phyloP scores from a whole-genome alignment of 2,113 vertebrate species.

The Pangasianodon gigas region DNA sequence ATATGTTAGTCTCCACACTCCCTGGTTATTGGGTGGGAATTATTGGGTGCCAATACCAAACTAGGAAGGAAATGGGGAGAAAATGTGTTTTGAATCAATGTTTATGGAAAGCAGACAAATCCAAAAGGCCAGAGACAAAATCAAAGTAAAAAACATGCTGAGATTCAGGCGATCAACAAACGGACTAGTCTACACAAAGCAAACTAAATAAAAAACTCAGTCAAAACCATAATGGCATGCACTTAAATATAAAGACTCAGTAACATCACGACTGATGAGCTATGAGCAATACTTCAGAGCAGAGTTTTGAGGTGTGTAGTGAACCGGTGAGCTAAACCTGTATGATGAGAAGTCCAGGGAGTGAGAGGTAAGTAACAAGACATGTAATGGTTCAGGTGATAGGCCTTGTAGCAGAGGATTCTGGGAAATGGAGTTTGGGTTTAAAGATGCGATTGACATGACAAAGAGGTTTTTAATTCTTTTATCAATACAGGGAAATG shows the following conservation, averaged over 20 bases:
- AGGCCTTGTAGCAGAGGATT: neutral
- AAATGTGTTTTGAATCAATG: neutral
- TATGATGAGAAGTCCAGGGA: neutral
- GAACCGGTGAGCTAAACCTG: neutral
- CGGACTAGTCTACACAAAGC: no score
- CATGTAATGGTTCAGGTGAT: neutral
- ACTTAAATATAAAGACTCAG: neutral
- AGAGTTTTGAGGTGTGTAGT: neutral
- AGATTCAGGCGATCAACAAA: neutral
- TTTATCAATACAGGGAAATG: neutral
- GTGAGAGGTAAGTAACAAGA: neutral
- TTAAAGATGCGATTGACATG: neutral
- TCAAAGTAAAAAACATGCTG: neutral
- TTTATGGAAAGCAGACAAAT: neutral
- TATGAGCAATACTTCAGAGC: neutral
- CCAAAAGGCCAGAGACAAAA: no score
- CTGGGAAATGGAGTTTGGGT: neutral
- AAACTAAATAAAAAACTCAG: neutral
- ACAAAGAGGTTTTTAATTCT: neutral
- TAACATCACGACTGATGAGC: neutral
- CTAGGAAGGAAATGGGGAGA: neutral
- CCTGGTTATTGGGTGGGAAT: neutral
- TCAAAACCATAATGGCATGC: neutral
- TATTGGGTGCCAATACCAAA: neutral
- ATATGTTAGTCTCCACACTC: neutral